Evolutionary conservation across 2,888 invertebrate species (phyloP), one percentile per base, ranked within the genome.

Genomic region (Agrochola macilenta): DNA sequence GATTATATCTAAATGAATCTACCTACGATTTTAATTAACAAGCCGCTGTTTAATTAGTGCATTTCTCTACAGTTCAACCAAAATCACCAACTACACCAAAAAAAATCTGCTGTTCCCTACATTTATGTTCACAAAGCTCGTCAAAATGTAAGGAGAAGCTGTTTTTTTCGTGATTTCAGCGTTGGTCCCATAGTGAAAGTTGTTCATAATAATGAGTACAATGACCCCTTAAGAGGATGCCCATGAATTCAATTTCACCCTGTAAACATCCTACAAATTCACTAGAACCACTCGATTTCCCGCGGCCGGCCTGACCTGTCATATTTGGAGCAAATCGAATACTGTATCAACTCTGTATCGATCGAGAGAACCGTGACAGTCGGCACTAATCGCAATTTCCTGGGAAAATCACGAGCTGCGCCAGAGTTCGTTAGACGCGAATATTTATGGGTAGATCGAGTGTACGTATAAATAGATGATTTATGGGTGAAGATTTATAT

Each of bases 301-400:
- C 78, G 72, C 23, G 78, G 11, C 69, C 70, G 14, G 23, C 4
- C 46, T 80, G 78, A 88, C 80, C 87, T 78, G 77, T 80, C 78
- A 83, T 26, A 87, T 83, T 85, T 82, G 60, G 88, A 88, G 88
- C 88, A 87, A 76, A 86, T 68, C 88, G 70, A 87, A 86, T 78
- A 77, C 43, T 73, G 72, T 61, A 63, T 30, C 76, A 57, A 54
- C 69, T 63, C 43, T 20, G 57, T 43, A 35, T 77, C 86, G 71
- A n/a, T 52, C 43, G 76, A 70, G 69, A 79, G 35, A 39, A 81
- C 87, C 90, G 88, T 89, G 83, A 73, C 88, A 69, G 8, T 58
- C 88, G 90, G 82, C 88, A 90, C 92, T 83, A 93, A 93, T 93
- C 86, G 90, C 90, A 76, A 94, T 94, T 92, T 94, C 90, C 89